Evolutionary conservation across 1,140 invertebrate genomes (phyloP), one percentile per base, ranked within the genome.

Genomic region (Laupala kohalensis): DNA sequence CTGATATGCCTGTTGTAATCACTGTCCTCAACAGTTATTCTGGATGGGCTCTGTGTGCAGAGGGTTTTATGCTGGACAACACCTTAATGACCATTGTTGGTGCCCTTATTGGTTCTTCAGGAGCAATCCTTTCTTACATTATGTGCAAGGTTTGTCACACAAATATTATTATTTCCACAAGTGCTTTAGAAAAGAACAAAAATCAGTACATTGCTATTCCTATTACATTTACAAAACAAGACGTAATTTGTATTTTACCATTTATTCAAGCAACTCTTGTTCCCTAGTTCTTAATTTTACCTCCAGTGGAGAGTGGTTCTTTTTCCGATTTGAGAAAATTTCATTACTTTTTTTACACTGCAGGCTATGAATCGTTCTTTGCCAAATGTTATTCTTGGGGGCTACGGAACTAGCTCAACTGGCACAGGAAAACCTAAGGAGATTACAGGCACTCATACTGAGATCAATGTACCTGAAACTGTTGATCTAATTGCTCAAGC

Each of bases 11-110:
- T 3, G 94, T 96, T 2, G 93, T 96, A 2, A 95, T 96, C 74
- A 95, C 94, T 23, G 93, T 96, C 2, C 82, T 96, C 6, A 96
- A 96, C 85, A 91, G 89, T 76, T 90, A 89, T 78, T 88, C 87
- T 0, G 88, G 88, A 6, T 96, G 93, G 93, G 93, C 93, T 23
- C 82, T 95, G 65, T 89, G 87, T 82, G 93, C 93, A 53, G 93
- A 96, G 84, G 94, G 94, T 64, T 95, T 96, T 80, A 95, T 96
- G 93, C 82, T 96, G 62, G 93, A 96, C 81, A 96, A 96, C 81
- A 94, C 92, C 75, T 81, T 96, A 30, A 93, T 96, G 92, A 96
- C 93, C 6, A 89, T 95, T 76, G 92, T 96, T 26, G 94, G 94
- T 30, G 92, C 94, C 15, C 82, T 96, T 72, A 96, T 96, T 80